Evolutionary conservation across 2,113 vertebrate genomes (phyloP), one percentile per base, ranked within the genome.

Genomic region (Rhinogobius similis): DNA sequence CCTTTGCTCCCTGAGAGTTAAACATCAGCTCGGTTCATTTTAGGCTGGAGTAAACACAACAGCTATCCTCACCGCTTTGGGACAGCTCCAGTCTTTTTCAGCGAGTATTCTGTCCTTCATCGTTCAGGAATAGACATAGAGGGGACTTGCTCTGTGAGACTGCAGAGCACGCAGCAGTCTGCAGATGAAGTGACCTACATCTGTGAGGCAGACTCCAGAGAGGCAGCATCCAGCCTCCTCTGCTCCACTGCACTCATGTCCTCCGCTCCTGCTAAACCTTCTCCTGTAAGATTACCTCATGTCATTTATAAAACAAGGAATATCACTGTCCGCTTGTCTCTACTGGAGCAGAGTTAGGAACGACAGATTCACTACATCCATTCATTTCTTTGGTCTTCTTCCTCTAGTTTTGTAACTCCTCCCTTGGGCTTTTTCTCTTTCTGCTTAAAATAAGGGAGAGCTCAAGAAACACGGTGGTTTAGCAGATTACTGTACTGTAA

Each of bases 131-230:
- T 50, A 50, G 46, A 50, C 46, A 50, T n/a, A n/a, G 20, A 10
- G 7, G 20, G 8, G 20, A 4, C 3, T 24, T 65, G 38, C 50
- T 64, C 62, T 36, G 52, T 56, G 76, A 70, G 48, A 52, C 55
- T 23, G 68, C 50, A 53, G 50, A 65, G 44, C 38, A 64, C 2
- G 36, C 5, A 39, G n/a, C 11, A 55, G 21, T 20, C 29, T 29
- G 26, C 53, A 41, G 39, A 50, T 52, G 14, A 18, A 27, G 1
- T 29, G 23, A 29, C 23, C 50, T 39, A 58, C 24, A 58, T 58
- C 26, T 58, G 26, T 29, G 55, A 27, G 55, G 14, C 13, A 29
- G 14, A 58, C 55, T 55, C 52, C 50, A 53, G 8, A 24, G 23
- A 53, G 23, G 50, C 50, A 53, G 50, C 10, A 24, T 24, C 21